Base-by-base conservation (phyloP, 2,888 invertebrate species). In the Drosophila lutescens region DNA sequence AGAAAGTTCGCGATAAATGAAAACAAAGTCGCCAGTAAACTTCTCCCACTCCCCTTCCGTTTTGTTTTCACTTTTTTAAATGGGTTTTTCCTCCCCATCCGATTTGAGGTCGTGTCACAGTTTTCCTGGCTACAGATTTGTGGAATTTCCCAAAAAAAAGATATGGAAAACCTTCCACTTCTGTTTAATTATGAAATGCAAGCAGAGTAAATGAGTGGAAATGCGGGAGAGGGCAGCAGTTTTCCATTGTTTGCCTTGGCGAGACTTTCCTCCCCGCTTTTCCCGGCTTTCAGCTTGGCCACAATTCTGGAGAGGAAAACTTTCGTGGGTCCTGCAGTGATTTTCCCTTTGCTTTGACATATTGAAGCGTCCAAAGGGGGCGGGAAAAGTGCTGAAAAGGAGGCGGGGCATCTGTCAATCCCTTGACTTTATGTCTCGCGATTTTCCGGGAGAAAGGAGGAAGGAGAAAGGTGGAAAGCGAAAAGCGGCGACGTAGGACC, bases 121-220 rank as follows among this genome's bases (percentile, higher is more conserved):
- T 75, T 74, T 74, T 41, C 41, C 47, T 41, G 73, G 56, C 23
- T 30, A 26, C 43, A 20, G 34, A 49, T 49, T 49, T 34, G 32
- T 20, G 34, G 17, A 13, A 13, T 4, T 20, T 51, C 49, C 50
- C 10, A 17, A 8, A 36, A 36, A 26, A 9, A n/a, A 41, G 26
- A 2, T 0, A 34, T 10, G 50, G 9, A 41, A 55, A 54, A 36
- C n/a, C 15, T 12, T 17, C 34, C 49, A 41, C 32, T 63, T 50
- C 51, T 71, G 63, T 55, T 58, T 65, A 69, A 69, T 76, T 79
- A 66, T 46, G 62, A 76, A 73, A 58, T 70, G 80, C 58, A 73
- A 54, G 69, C 54, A 65, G 61, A 68, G 61, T 56, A 36, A 62
- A 59, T 63, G 56, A 46, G 44, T n/a, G 36, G 46, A 56, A 20